Evolutionary conservation across 2,888 invertebrate species (phyloP), one percentile per base, ranked within the genome.

Genomic region (Dasysyrphus albostriatus): DNA sequence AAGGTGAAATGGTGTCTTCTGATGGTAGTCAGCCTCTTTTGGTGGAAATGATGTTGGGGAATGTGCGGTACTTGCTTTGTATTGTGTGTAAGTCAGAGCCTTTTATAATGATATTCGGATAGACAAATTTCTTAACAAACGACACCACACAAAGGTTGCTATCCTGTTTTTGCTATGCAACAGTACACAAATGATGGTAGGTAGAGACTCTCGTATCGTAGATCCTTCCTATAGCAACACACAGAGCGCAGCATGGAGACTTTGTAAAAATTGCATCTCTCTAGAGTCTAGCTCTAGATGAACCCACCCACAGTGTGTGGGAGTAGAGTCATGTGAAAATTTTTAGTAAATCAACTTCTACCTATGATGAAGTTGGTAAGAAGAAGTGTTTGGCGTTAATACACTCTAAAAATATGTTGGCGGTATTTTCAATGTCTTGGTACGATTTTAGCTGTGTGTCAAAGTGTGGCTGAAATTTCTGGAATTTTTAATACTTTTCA

Each of bases 51-150:
- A 12, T 9, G n/a, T 37, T 16, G 29, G 61, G 51, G 34, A 19
- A 47, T 37, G 16, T 29, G n/a, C n/a, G 54, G 39, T 63, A 56
- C 54, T 69, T 12, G 32, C 56, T 44, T 44, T 51, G 83, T 67
- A 78, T 32, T 83, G 24, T 51, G 24, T 10, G 65, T 67, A 61
- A 78, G 78, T 67, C 78, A 54, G 58, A 58, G 67, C 32, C 61
- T 78, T 74, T 79, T 79, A 83, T 79, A 83, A 83, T 83, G 74
- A 61, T 70, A 83, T 83, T 83, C 79, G 79, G 74, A 79, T 69
- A 83, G 83, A 74, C 83, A 83, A 83, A 83, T 83, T 74, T 79
- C 74, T 70, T 74, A 79, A 83, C 83, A 83, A 83, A 79, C 83
- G 49, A 74, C 83, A 83, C 74, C 67, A 32, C 49, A 82, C 54